Conservation (phyloP, 1,140 invertebrate species). For the Zaprionus vittiger region DNA sequence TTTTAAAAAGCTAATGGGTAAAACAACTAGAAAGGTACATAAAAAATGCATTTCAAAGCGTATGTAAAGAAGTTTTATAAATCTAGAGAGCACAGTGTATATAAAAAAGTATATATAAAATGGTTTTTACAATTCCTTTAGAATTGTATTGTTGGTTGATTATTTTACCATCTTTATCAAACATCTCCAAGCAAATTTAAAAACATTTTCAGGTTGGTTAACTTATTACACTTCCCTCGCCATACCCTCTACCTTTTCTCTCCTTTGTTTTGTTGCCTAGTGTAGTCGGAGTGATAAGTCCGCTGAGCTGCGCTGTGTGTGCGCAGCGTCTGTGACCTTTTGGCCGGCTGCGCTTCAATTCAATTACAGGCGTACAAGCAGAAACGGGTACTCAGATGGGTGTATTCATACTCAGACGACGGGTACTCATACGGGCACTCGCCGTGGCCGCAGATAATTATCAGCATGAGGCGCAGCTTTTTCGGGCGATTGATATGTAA, state of each 20-base stretch:
- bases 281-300: slow-evolving; percentile 31
- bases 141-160: not conserved
- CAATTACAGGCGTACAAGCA: slow-evolving; percentile 55
- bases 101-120: no score
- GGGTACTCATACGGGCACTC: slow-evolving; percentile 19
- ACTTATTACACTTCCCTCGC: not conserved
- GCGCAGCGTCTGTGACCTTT: slow-evolving; percentile 74
- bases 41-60: no score
- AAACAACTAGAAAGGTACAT: no score
- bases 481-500: slow-evolving; percentile 75
- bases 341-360: slow-evolving; percentile 72
- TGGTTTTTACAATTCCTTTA: no score
- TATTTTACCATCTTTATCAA: not conserved
- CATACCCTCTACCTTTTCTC: not conserved
- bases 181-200: not conserved
- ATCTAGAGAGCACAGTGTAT: no score
- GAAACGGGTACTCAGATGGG: slow-evolving; percentile 23
- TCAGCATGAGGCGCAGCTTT: slow-evolving; percentile 67
- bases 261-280: slow-evolving; percentile 29
- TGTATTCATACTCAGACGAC: not conserved
- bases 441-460: slow-evolving; percentile 59
- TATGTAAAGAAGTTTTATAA: no score
- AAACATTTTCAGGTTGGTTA: not conserved
- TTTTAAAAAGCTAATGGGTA: no score
- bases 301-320: slow-evolving; percentile 38